Evolutionary conservation across 2,888 invertebrate genomes (phyloP).

Genomic region (Theristus sp.): DNA sequence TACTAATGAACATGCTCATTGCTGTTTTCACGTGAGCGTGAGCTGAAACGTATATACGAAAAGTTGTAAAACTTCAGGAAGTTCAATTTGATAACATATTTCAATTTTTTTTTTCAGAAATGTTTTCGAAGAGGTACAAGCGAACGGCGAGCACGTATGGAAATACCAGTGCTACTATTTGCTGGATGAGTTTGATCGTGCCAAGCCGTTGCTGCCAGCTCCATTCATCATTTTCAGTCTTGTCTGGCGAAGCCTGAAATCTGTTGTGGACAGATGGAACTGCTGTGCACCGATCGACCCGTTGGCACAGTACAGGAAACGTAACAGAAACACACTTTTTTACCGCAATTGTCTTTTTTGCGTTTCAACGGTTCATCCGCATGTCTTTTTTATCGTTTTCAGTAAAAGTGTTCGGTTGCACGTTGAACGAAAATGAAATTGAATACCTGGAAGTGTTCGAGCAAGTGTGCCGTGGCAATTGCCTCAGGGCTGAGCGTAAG

Average conservation of each 20-base stretch:
- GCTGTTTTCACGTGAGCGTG: neutral
- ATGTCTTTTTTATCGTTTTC: too few species aligned
- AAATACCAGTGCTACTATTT: conserved; percentile 32
- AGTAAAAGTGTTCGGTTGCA: neutral
- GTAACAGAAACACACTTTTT: too few species aligned
- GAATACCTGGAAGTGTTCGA: neutral
- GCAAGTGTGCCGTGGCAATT: neutral
- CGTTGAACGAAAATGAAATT: neutral
- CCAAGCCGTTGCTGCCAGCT: conserved; percentile 29
- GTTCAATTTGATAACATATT: neutral
- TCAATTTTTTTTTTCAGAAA: conserved; percentile 19
- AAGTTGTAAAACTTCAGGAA: too few species aligned
- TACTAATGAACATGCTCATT: conserved; percentile 1
- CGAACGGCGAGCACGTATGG: conserved; percentile 33
- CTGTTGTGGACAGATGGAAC: neutral
- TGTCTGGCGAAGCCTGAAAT: conserved; percentile 3
- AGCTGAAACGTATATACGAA: too few species aligned
- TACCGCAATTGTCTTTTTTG: too few species aligned
- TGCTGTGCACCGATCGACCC: too few species aligned
- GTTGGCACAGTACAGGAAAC: too few species aligned
- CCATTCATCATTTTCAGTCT: conserved; percentile 31
- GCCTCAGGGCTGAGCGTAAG: neutral
- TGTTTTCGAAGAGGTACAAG: conserved; percentile 32
- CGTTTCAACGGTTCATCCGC: too few species aligned
- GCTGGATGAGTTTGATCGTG: conserved; percentile 31